Percentiles rank a stretch among this genome's conserved stretches.
Evolutionary conservation across 2,797 vertebrate genomes (phyloP).

Genomic region (Poeciliopsis paucimaculata): DNA sequence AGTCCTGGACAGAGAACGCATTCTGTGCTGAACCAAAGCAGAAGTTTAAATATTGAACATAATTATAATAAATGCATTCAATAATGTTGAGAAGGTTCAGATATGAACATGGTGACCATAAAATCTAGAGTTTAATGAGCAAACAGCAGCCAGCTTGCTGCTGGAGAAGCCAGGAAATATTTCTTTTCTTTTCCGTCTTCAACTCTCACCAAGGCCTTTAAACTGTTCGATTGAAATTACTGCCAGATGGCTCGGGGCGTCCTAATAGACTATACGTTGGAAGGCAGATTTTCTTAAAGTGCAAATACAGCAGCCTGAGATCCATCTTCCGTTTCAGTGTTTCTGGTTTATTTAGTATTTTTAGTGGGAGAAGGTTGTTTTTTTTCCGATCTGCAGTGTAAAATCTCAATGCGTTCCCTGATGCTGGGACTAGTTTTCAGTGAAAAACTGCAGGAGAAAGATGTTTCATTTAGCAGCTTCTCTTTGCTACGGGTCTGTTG

Average conservation of each 20-base stretch:
- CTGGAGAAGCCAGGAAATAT: not conserved
- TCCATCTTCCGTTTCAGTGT: not conserved
- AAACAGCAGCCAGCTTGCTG: not conserved
- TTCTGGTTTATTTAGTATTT: not conserved
- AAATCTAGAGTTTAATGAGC: not conserved
- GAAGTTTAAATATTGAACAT: not conserved
- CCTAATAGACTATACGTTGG: conserved; percentile 9
- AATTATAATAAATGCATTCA: not conserved
- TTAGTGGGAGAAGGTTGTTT: conserved; percentile 31
- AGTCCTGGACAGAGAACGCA: not conserved
- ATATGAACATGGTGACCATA: not conserved
- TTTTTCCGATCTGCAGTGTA: conserved; percentile 52
- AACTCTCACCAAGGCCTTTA: not conserved
- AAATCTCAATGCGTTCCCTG: conserved; percentile 4
- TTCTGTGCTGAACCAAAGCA: not conserved
- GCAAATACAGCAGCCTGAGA: conserved; percentile 2
- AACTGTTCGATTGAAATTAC: not conserved
- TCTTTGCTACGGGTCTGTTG: conserved; percentile 52
- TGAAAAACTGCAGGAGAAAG: conserved; percentile 41
- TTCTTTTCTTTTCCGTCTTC: not conserved
- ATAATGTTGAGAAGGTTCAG: not conserved
- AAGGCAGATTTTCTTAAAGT: conserved; percentile 15
- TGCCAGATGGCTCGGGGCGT: not conserved
- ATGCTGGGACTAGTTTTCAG: conserved; percentile 17
- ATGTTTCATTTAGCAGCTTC: conserved; percentile 42